A percentile compares a stretch with the other conserved stretches of the same genome.
These are phyloP conservation scores for Apodemus speciosus DNA, from an alignment of 2,113 vertebrate genomes.

Conservation along the genomic window DNA sequence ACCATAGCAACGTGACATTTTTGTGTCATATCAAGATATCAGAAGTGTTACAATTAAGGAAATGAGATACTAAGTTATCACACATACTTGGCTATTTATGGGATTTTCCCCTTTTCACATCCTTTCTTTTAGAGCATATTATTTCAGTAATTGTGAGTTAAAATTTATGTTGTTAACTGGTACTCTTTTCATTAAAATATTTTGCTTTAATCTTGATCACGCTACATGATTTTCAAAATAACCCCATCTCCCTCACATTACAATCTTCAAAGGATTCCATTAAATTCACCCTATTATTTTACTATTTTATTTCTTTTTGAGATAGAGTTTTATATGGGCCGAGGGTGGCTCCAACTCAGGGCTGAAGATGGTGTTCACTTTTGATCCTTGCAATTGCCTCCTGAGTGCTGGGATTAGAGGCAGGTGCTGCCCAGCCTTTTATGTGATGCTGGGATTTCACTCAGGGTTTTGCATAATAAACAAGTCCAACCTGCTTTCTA, in stretches of 20 bases:
- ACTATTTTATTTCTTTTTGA: background rate
- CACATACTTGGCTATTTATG: background rate
- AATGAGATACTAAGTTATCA: background rate
- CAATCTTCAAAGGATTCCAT: conserved; percentile 11
- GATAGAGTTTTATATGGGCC: background rate
- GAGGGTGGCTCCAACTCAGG: background rate
- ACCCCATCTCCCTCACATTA: background rate
- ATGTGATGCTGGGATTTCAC: background rate
- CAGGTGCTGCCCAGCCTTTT: background rate
- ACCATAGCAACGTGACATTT: background rate
- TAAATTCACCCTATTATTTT: background rate
- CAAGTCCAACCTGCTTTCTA: background rate
- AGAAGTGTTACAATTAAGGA: conserved; percentile 28
- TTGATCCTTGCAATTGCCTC: background rate
- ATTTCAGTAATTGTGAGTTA: conserved; percentile 21
- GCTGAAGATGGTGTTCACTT: background rate
- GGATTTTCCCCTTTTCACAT: background rate
- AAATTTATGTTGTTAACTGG: conserved; percentile 6
- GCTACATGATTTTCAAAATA: conserved; percentile 24
- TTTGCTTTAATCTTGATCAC: background rate
- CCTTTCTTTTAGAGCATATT: background rate
- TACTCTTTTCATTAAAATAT: background rate
- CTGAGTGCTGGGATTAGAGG: background rate
- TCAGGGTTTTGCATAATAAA: background rate
- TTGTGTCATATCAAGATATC: background rate